Evolutionary conservation across 2,888 invertebrate genomes (phyloP).

Genomic region (Rutpela maculata): DNA sequence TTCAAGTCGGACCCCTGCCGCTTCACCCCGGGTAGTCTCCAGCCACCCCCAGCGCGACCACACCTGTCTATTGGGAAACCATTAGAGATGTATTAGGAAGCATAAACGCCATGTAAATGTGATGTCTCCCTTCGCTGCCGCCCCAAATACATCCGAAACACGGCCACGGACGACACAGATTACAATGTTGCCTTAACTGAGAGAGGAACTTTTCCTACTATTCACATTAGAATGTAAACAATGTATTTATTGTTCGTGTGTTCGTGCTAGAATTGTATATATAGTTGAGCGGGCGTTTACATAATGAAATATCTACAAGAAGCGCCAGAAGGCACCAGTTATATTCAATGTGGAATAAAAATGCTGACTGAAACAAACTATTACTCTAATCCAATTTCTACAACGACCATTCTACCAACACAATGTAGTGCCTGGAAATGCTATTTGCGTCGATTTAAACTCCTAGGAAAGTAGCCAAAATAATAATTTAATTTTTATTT

Average conservation of each 20-base stretch:
- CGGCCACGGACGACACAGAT: constrained; percentile 10
- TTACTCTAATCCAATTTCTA: background rate
- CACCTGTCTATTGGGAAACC: constrained; percentile 64
- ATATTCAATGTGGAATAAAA: background rate
- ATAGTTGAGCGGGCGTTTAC: constrained; percentile 7
- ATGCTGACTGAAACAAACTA: background rate
- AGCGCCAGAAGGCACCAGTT: constrained; percentile 7
- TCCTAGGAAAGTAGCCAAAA: background rate
- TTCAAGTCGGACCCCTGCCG: constrained; percentile 10
- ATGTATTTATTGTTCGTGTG: constrained; percentile 30
- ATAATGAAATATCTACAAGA: constrained; percentile 7
- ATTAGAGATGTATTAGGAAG: constrained; percentile 63
- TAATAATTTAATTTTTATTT: background rate
- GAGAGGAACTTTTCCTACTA: constrained; percentile 2
- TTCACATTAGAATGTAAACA: constrained; percentile 28
- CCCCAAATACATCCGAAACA: constrained; percentile 25
- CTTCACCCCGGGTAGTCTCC: constrained; percentile 24
- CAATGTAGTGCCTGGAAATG: background rate
- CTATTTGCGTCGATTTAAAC: background rate
- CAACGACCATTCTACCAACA: background rate
- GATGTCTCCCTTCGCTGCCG: constrained; percentile 44
- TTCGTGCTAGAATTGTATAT: constrained; percentile 1
- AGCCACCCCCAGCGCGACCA: constrained; percentile 45
- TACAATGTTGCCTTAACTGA: constrained; percentile 9
- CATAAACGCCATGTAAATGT: constrained; percentile 59